Conservation (phyloP, 2,797 vertebrate genomes). For the Melanotaenia parkinsoni region DNA sequence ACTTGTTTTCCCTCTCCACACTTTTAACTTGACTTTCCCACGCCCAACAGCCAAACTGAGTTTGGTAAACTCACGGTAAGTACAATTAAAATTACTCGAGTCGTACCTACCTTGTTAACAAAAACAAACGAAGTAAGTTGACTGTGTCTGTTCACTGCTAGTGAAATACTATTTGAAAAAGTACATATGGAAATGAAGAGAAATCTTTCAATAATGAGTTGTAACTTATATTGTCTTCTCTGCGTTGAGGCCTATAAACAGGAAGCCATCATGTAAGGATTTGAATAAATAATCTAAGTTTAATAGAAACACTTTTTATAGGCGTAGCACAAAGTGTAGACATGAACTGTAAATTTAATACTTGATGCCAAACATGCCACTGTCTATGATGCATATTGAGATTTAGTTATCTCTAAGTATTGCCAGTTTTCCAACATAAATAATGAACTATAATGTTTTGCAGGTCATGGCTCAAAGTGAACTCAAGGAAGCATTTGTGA, state of each 20-base stretch:
- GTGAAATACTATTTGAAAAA: background rate
- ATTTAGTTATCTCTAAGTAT: background rate
- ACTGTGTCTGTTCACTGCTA: background rate
- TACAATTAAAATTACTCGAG: background rate
- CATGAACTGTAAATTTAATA: background rate
- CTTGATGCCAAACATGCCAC: background rate
- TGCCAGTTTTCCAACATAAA: background rate
- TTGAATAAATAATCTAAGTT: background rate
- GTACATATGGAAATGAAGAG: background rate
- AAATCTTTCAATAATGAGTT: background rate
- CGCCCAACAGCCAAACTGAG: background rate
- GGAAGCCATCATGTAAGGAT: background rate
- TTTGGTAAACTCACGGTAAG: slow-evolving; percentile 10
- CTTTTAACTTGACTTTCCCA: background rate
- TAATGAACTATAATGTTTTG: slow-evolving; percentile 23
- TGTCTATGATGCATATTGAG: background rate
- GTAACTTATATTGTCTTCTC: background rate
- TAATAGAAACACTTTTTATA: background rate
- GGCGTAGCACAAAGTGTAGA: background rate
- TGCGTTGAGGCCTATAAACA: background rate
- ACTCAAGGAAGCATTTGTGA: slow-evolving; percentile 91
- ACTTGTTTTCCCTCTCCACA: too few species aligned
- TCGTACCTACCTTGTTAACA: background rate
- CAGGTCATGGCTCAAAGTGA: slow-evolving; percentile 87
- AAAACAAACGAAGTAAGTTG: background rate